Conservation (phyloP, 2,888 invertebrate species). For the Leptopilina myrica region DNA sequence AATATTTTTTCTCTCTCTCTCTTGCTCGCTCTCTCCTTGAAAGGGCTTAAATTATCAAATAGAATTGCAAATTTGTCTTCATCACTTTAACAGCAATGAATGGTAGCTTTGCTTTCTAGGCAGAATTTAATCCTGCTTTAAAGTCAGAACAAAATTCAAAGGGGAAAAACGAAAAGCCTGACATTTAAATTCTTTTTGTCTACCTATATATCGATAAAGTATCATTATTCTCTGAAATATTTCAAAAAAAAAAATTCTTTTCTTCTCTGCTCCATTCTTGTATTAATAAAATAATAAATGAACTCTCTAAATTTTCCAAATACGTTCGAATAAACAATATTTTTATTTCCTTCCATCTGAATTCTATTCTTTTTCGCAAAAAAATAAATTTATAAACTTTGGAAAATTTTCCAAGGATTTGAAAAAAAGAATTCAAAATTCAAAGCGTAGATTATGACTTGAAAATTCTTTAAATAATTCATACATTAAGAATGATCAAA, state of each 20-base stretch:
- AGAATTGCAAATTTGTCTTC: slow-evolving; percentile 21
- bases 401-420: too few relatives aligned
- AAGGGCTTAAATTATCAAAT: slow-evolving; percentile 18
- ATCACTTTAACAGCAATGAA: slow-evolving; percentile 11
- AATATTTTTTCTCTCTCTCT: background rate
- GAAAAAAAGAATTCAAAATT: too few relatives aligned
- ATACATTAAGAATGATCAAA: too few relatives aligned
- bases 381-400: too few relatives aligned
- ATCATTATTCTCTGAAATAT: background rate
- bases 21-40: background rate
- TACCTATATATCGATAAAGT: background rate
- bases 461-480: too few relatives aligned
- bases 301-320: too few relatives aligned
- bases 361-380: too few relatives aligned
- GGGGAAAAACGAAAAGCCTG: background rate
- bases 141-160: slow-evolving; percentile 17
- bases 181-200: background rate
- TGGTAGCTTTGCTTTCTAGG: slow-evolving; percentile 9
- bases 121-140: slow-evolving; percentile 6
- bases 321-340: too few relatives aligned
- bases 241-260: background rate
- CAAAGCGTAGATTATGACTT: too few relatives aligned
- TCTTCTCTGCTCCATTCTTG: background rate
- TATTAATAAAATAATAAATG: too few relatives aligned
- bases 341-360: too few relatives aligned